Conservation (phyloP, 2,113 vertebrate species). For the Petroica traversi region DNA sequence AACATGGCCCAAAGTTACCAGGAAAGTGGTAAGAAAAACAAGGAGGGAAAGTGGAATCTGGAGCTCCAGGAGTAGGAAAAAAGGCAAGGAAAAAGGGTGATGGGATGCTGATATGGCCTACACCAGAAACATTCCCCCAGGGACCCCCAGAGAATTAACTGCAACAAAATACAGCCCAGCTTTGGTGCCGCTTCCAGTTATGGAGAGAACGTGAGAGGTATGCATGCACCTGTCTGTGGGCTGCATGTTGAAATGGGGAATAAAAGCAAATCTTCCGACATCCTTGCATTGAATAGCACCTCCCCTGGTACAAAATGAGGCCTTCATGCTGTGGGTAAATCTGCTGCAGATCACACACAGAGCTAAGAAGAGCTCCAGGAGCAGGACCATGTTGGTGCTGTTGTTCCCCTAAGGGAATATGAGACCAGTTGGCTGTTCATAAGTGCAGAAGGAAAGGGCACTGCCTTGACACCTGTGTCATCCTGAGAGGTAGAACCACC, state of each 20-base stretch:
- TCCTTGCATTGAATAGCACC: not conserved
- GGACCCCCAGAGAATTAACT: not conserved
- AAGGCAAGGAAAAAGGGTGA: not conserved
- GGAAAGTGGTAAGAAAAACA: not conserved
- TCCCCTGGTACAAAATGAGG: no score
- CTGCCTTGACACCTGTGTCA: rapidly evolving
- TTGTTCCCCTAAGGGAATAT: rapidly evolving
- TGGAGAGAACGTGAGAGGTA: not conserved
- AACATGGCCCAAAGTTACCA: not conserved
- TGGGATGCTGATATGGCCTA: not conserved
- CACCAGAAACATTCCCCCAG: not conserved
- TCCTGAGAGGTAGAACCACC: not conserved
- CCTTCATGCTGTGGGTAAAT: not conserved
- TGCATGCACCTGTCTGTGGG: not conserved
- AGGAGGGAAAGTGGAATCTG: not conserved
- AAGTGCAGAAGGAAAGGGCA: not conserved
- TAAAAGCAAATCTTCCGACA: not conserved
- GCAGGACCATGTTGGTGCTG: not conserved
- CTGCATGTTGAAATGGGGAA: not conserved
- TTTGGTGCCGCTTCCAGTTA: not conserved
- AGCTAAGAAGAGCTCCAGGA: not conserved
- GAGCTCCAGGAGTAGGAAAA: not conserved
- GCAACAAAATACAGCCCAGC: not conserved
- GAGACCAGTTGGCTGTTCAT: not conserved
- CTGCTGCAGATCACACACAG: not conserved